Conservation (phyloP, 2,888 invertebrate species). For the Amblyjoppa fuscipennis region DNA sequence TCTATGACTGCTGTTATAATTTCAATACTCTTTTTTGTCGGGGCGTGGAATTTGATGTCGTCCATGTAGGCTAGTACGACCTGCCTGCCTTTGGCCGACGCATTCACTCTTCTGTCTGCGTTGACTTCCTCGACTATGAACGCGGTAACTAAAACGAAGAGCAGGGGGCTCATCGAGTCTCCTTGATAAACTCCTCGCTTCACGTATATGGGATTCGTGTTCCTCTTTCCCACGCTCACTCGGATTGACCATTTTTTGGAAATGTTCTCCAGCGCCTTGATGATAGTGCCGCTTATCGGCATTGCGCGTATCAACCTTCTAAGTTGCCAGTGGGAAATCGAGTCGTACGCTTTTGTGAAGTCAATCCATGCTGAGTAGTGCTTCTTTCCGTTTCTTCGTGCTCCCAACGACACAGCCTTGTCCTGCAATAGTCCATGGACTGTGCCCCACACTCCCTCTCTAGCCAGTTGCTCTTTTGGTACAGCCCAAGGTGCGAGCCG, state of each 20-base stretch:
- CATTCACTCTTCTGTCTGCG: no score
- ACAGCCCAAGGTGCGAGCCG: conserved; percentile 61
- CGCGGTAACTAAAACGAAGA: conserved; percentile 35
- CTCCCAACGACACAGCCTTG: conserved; percentile 64
- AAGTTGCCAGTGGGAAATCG: conserved; percentile 40
- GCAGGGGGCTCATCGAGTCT: conserved; percentile 60
- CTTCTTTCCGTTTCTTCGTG: conserved; percentile 49
- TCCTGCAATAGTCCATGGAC: conserved; percentile 70
- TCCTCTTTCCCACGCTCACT: not conserved
- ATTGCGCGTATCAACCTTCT: conserved; percentile 20
- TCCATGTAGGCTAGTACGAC: no score
- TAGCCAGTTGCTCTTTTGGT: conserved; percentile 61
- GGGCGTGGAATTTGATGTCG: no score
- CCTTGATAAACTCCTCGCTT: conserved; percentile 59
- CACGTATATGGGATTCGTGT: conserved; percentile 26
- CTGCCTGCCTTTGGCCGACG: no score
- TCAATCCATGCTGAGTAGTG: conserved; percentile 70
- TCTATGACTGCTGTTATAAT: no score
- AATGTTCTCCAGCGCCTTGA: not conserved
- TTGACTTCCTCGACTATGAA: no score
- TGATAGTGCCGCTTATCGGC: not conserved
- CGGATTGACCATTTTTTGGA: not conserved
- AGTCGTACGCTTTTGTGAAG: conserved; percentile 56
- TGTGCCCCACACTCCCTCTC: conserved; percentile 72
- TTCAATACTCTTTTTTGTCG: no score